These are phyloP conservation scores for Ophiodon elongatus DNA, from an alignment of 2,113 vertebrate species.

Conservation along the genomic window DNA sequence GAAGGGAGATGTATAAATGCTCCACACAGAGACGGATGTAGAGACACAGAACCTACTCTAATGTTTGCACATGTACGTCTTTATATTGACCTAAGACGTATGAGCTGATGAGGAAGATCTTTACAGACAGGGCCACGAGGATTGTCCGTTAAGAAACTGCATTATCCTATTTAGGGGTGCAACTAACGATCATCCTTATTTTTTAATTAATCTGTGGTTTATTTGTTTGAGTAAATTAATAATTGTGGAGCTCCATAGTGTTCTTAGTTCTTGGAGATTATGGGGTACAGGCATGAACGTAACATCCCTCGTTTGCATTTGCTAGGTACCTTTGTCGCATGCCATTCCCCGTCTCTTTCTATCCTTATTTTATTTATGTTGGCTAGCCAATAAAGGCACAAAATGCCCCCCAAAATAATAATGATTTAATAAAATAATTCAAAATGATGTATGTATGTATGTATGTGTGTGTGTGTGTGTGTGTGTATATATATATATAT, in stretches of 20 bases:
- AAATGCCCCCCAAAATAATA: not conserved
- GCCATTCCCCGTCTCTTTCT: not conserved
- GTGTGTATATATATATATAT: no score
- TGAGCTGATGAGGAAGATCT: conserved; percentile 14
- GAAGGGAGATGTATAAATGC: conserved; percentile 32
- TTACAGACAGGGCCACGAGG: not conserved
- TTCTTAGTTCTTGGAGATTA: not conserved
- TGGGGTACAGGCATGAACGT: not conserved
- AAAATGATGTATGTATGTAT: no score
- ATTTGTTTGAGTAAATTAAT: not conserved
- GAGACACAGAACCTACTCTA: conserved; percentile 2
- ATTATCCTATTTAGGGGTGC: not conserved
- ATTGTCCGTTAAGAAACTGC: not conserved
- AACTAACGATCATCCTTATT: not conserved
- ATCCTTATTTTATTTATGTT: not conserved
- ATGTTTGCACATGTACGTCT: conserved; percentile 17
- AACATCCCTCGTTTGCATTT: not conserved
- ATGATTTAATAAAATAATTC: not conserved
- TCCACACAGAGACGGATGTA: not conserved
- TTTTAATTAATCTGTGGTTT: not conserved
- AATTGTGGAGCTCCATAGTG: not conserved
- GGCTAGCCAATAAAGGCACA: not conserved
- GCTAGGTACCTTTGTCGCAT: not conserved
- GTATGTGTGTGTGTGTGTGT: no score
- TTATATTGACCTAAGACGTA: conserved; percentile 1